Conservation (phyloP, 2,797 vertebrate species). For the Tachyglossus aculeatus region DNA sequence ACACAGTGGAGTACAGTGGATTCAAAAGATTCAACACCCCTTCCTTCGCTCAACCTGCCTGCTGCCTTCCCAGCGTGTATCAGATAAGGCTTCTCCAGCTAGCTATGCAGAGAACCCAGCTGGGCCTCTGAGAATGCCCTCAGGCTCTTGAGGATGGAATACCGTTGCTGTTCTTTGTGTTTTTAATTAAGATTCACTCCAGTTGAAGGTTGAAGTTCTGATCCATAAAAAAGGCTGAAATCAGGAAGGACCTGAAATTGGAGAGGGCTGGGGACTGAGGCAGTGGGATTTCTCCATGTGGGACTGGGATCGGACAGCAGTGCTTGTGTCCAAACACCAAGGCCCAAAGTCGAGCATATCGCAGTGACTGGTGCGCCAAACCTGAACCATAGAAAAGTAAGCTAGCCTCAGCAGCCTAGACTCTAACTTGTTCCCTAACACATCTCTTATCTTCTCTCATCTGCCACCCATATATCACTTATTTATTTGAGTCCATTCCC, state of each 20-base stretch:
- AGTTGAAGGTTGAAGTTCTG: background rate
- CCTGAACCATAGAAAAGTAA: background rate
- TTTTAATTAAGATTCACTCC: background rate
- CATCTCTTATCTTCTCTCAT: too few relatives aligned
- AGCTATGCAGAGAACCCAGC: background rate
- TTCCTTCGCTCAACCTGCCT: background rate
- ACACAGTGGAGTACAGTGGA: too few relatives aligned
- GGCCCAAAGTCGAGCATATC: background rate
- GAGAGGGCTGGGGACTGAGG: background rate
- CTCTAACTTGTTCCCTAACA: background rate
- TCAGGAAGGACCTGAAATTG: background rate
- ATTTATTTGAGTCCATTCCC: too few relatives aligned
- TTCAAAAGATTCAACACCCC: background rate
- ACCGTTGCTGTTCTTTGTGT: background rate
- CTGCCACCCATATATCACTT: too few relatives aligned
- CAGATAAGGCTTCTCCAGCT: background rate
- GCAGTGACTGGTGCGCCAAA: background rate
- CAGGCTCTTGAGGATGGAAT: background rate
- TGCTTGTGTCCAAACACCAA: background rate
- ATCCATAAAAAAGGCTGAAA: background rate
- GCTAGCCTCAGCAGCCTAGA: background rate
- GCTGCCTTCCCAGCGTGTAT: background rate
- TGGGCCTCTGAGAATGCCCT: background rate
- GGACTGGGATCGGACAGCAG: background rate
- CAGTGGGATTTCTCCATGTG: background rate